A percentile compares a stretch with the other conserved stretches of the same genome.
These are phyloP conservation scores for Scaptomyza flava DNA, from an alignment of 2,888 invertebrate species.

Conservation along the genomic window DNA sequence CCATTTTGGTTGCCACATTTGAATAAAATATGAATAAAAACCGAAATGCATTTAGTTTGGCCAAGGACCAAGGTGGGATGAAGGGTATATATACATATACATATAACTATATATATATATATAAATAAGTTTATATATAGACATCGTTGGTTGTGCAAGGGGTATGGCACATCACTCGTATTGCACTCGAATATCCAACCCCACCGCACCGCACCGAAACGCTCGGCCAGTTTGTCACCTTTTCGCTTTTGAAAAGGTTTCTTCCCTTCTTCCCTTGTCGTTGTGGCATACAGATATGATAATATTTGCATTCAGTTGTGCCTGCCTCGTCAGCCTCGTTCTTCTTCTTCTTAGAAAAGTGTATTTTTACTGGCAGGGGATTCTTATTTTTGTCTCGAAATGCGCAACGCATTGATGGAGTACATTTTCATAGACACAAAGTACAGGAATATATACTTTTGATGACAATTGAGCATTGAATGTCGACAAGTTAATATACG, in stretches of 20 bases:
- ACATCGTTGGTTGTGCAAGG: not conserved
- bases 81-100: not conserved
- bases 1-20: slow-evolving; percentile 78
- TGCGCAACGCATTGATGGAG: not conserved
- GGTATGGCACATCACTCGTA: slow-evolving; percentile 17
- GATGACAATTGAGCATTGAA: not conserved
- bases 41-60: slow-evolving; percentile 77
- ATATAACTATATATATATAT: not conserved
- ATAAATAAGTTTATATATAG: slow-evolving; percentile 6
- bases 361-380: not conserved
- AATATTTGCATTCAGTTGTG: slow-evolving; percentile 77
- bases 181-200: not conserved
- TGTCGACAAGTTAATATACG: too few species aligned
- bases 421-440: not conserved
- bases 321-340: slow-evolving; percentile 41
- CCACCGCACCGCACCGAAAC: slow-evolving; percentile 3
- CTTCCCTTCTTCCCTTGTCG: slow-evolving; percentile 1
- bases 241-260: slow-evolving; percentile 63
- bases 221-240: slow-evolving; percentile 72
- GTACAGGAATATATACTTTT: not conserved
- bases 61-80: slow-evolving; percentile 16
- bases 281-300: slow-evolving; percentile 68
- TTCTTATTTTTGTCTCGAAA: not conserved
- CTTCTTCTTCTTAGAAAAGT: slow-evolving; percentile 6
- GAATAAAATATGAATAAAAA: slow-evolving; percentile 79